Percentiles rank a stretch among this genome's conserved stretches.
Evolutionary conservation across 1,140 invertebrate genomes (phyloP).

Genomic region (Bombus consobrinus): DNA sequence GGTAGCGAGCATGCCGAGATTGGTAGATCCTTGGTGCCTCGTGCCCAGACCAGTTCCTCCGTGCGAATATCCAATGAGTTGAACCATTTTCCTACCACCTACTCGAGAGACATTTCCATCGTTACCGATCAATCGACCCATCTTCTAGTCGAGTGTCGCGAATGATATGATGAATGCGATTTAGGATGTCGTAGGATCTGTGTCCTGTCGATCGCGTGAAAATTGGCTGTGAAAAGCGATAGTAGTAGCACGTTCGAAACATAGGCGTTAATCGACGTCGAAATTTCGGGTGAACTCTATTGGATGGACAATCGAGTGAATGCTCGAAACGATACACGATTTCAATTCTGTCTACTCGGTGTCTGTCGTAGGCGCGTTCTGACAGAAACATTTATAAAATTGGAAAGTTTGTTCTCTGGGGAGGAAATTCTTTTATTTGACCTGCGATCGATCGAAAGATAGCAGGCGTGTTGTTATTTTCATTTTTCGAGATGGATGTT

Average conservation of each 20-base stretch:
- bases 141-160: neutral
- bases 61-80: conserved; percentile 84
- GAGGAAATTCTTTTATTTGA: neutral
- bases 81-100: conserved; percentile 87
- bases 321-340: neutral
- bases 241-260: neutral
- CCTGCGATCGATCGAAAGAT: neutral
- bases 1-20: conserved; percentile 87
- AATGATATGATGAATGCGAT: neutral
- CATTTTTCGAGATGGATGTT: neutral
- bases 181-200: neutral
- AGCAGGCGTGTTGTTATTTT: too few relatives aligned
- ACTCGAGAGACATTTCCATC: neutral
- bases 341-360: neutral
- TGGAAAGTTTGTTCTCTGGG: neutral
- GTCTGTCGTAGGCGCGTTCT: too few relatives aligned
- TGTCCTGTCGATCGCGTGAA: neutral
- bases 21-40: conserved; percentile 83
- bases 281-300: neutral
- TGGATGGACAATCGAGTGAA: neutral
- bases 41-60: conserved; percentile 84
- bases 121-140: neutral
- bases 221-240: neutral
- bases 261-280: neutral
- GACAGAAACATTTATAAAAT: neutral